These are phyloP conservation scores for Rapana venosa DNA, from an alignment of 2,888 invertebrate genomes.

Conservation along the genomic window DNA sequence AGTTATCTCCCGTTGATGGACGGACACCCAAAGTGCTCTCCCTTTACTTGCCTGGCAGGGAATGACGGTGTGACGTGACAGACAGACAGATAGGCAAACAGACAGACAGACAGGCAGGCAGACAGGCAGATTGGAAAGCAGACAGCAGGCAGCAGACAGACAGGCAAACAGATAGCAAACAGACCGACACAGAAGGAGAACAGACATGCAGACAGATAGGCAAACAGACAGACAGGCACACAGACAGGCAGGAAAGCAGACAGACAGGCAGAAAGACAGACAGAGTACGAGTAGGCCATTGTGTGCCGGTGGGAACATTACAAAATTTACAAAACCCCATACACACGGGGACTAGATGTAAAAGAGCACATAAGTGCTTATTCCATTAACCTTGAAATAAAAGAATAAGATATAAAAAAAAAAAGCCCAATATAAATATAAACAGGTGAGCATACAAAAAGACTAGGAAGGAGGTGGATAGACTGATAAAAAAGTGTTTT, in stretches of 20 bases:
- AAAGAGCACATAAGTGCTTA: no score
- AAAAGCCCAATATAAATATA: background rate
- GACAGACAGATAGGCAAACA: no score
- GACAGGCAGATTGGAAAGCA: background rate
- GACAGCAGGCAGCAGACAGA: background rate
- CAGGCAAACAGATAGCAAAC: no score
- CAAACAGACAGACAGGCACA: background rate
- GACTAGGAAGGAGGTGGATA: no score
- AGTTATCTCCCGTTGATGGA: constrained; percentile 30
- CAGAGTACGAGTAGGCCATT: background rate
- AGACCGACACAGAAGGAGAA: background rate
- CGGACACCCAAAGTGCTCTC: constrained; percentile 22
- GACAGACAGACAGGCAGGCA: background rate
- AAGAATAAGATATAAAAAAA: background rate
- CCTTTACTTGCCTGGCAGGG: background rate
- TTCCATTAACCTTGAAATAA: no score
- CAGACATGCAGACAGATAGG: background rate
- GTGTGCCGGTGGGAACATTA: background rate
- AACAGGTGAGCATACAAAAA: no score
- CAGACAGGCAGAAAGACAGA: background rate
- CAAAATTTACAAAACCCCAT: no score
- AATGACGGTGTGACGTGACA: background rate
- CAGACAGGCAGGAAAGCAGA: background rate
- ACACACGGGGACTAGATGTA: background rate
- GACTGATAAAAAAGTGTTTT: no score